These are phyloP conservation scores for Grus americana DNA, from an alignment of 2,113 vertebrate genomes.

Conservation along the genomic window DNA sequence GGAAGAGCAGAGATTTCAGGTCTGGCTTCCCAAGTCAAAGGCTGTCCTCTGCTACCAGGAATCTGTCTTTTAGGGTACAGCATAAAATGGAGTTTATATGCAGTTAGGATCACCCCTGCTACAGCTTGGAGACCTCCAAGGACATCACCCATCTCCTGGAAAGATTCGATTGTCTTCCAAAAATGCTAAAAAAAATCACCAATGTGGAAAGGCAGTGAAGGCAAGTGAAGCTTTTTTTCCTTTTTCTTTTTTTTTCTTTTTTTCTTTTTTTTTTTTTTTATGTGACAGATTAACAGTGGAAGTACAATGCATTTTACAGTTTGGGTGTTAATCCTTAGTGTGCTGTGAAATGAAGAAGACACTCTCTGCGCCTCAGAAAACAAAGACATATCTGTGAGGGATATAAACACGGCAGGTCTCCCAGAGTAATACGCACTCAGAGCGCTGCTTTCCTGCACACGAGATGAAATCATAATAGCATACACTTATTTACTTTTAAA, in stretches of 20 bases:
- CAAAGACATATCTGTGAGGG: not conserved
- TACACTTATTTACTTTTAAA: conserved; percentile 6
- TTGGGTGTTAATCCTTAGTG: not conserved
- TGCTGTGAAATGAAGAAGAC: not conserved
- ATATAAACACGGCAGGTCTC: not conserved
- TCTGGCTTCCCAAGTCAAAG: not conserved
- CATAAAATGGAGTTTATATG: fast-evolving
- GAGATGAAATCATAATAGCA: conserved; percentile 7
- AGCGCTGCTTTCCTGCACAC: not conserved
- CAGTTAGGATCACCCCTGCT: not conserved
- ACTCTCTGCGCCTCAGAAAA: not conserved
- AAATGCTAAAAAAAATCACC: not conserved
- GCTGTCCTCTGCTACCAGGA: not conserved
- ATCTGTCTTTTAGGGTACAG: not conserved
- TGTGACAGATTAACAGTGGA: not conserved
- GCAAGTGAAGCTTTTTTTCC: not conserved
- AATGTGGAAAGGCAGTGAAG: fast-evolving
- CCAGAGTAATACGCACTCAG: not conserved
- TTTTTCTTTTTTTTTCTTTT: not conserved
- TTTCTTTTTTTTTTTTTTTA: not conserved
- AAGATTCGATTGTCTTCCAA: not conserved
- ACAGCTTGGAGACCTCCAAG: not conserved
- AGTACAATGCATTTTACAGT: not conserved
- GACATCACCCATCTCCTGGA: not conserved
- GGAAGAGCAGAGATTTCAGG: not conserved